Evolutionary conservation across 2,888 invertebrate species (phyloP), one percentile per base, ranked within the genome.

Genomic region (Cryptocephalus primarius): DNA sequence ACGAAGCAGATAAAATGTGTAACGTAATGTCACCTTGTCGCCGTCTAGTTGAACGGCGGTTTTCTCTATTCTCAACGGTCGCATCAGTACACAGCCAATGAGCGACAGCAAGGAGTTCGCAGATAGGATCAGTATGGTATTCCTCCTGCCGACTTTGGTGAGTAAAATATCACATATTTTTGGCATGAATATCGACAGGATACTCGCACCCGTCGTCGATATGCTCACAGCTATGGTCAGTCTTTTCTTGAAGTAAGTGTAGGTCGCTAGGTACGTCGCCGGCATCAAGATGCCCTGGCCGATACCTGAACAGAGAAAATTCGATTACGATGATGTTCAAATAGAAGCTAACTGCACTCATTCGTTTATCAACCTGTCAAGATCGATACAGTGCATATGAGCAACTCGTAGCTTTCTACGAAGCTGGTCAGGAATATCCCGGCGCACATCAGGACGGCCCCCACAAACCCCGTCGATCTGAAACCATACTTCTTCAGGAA

Each of bases 181-280:
- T 1, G 75, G 75, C 69, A 74, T 72, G 33, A 74, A 53, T 33
- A 75, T 71, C 1, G 74, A 71, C 0, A 72, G 70, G 22, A 75
- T 51, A 32, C 72, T 72, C 2, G 72, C 71, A 33, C 73, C 63
- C 8, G 75, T 73, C 40, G 73, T 68, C 9, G 71, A 67, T 13
- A 73, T 59, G 36, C 73, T 73, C 54, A 73, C 66, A 1, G 75
- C 75, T 45, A 73, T 52, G 32, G 72, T 72, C 41, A 75, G 66
- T 55, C 66, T 69, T 55, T 70, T 66, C 42, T 69, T 68, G 56
- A 75, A 75, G 50, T 75, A 75, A 1, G 72, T 67, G 51, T 74
- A 74, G 32, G 72, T 60, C 0, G 74, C 73, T 41, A 75, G 57
- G 50, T 66, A 70, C 34, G 70, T 71, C 4, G 73, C 69, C 14